Evolutionary conservation across 2,888 invertebrate species (phyloP), one percentile per base, ranked within the genome.

Genomic region (Zhuqinia jingwanae): DNA sequence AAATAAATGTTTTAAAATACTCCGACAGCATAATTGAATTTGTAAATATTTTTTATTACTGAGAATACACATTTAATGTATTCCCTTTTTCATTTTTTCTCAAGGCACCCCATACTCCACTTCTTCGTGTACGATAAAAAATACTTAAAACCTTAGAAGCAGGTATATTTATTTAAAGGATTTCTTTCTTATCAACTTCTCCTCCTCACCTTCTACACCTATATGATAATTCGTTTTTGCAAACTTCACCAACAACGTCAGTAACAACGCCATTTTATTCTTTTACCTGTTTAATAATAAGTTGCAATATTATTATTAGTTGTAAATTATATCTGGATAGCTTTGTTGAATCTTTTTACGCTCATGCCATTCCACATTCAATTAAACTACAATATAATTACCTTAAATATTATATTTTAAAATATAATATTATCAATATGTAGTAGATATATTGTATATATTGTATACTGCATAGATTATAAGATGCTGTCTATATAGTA

Each of bases 111-210:
- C 79, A 73, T 63, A 75, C 70, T 50, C 22, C 3, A 3, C 36
- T 36, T 36, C 85, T 85, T 85, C 79, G 50, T 36, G 3, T 63
- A 78, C 60, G 85, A 70, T 85, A 77, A 53, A 83, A 83, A 83
- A 76, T 83, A 82, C 81, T 82, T 83, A 68, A 63, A 83, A 65
- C 83, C 83, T 83, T 30, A 70, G 47, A 78, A 73, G 82, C 82
- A 83, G 82, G 82, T 42, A 68, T n/a, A n/a, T n/a, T n/a, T n/a
- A 36, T 36, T 42, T 36, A 36, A 68, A 45, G 68, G 45, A 45
- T 42, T 17, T 10, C 22, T 53, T 53, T 53, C 17, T 5, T 8
- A 53, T 17, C 53, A 3, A 53, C 53, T 53, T 17, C n/a, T 53
- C 11, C 11, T 17, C 13, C 13, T 53, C 15, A 13, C 53, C 53